phyloP scores from a whole-genome alignment of 2,888 invertebrate species.

The Kryphioiulus occultus region DNA sequence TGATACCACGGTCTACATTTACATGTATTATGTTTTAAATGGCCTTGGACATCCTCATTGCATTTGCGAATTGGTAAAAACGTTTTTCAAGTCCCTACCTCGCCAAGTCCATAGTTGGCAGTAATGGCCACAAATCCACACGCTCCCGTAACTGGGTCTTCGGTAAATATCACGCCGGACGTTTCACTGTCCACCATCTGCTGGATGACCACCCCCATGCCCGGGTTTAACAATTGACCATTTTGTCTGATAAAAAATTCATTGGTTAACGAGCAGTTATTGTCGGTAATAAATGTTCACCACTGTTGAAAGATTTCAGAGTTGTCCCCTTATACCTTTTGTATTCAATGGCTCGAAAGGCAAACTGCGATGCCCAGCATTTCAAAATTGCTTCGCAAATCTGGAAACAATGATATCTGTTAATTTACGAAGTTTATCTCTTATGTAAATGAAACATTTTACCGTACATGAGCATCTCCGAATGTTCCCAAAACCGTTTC shows the following conservation, averaged over 20 bases:
- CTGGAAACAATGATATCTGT: neutral
- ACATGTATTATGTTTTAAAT: conserved; percentile 71
- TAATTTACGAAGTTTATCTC: neutral
- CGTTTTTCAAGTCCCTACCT: conserved; percentile 66
- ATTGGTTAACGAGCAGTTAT: no score
- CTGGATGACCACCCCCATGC: conserved; percentile 83
- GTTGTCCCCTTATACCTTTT: conserved; percentile 67
- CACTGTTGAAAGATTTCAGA: no score
- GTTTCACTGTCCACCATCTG: conserved; percentile 74
- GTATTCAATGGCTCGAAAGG: conserved; percentile 78
- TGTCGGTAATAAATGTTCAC: no score
- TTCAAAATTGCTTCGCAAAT: conserved; percentile 67
- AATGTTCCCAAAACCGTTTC: conserved; percentile 76
- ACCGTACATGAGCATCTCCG: conserved; percentile 59
- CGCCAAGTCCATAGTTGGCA: conserved; percentile 82
- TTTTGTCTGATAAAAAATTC: conserved; percentile 68
- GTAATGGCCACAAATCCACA: conserved; percentile 74
- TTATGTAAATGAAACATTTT: neutral
- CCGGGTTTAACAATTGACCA: conserved; percentile 72
- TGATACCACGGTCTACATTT: conserved; percentile 77
- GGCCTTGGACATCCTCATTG: neutral
- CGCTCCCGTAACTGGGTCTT: conserved; percentile 77
- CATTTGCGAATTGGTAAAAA: conserved; percentile 33
- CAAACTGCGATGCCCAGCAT: conserved; percentile 85
- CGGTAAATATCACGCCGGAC: conserved; percentile 81